Conservation (phyloP, 2,888 invertebrate species). For the Hymenopus coronatus region DNA sequence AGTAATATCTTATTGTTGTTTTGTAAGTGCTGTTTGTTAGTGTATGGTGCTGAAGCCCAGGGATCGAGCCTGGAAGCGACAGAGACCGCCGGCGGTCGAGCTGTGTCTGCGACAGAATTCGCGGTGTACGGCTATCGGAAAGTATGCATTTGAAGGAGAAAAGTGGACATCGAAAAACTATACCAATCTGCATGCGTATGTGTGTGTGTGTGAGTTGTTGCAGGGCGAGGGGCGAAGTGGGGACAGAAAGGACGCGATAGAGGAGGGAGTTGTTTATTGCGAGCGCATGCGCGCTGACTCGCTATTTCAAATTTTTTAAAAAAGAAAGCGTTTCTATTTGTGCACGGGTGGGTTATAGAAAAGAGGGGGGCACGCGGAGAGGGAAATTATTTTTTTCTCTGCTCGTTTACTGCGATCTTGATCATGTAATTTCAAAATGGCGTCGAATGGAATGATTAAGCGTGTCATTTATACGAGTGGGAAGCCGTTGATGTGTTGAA, state of each 20-base stretch:
- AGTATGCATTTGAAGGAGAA: not conserved
- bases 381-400: not conserved
- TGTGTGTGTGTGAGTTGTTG: not conserved
- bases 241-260: slow-evolving; percentile 1
- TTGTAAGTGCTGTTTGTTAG: not conserved
- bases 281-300: not conserved
- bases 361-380: not conserved
- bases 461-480: not conserved
- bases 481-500: not conserved
- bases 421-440: not conserved
- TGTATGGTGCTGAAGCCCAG: not conserved
- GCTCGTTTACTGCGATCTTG: not conserved
- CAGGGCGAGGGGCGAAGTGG: not conserved
- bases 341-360: not conserved
- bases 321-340: not conserved
- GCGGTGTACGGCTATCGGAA: not conserved
- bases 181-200: not conserved
- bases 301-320: not conserved
- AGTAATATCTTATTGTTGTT: not conserved
- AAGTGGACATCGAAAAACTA: not conserved
- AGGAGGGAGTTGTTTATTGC: not conserved
- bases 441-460: not conserved
- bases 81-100: not conserved
- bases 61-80: not conserved
- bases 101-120: not conserved